phyloP scores from a whole-genome alignment of 2,797 vertebrate genomes.

The Parambassis ranga region DNA sequence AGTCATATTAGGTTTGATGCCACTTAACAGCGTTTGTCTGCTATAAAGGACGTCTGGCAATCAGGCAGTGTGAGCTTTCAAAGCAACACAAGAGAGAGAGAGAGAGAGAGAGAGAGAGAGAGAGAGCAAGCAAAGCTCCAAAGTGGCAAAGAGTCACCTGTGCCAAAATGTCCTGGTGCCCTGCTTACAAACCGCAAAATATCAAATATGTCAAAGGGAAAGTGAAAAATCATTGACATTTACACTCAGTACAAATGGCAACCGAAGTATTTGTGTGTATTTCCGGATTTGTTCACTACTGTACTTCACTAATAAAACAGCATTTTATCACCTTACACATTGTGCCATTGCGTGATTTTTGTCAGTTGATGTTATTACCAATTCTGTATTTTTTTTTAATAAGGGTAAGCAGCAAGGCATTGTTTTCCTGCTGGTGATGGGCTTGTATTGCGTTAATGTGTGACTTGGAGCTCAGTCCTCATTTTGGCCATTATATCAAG shows the following conservation, averaged over 20 bases:
- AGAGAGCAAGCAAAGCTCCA: conserved; percentile 3
- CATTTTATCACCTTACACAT: no score
- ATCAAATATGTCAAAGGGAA: conserved; percentile 23
- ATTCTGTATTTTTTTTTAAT: no score
- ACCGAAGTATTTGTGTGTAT: no score
- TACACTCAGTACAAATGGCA: conserved; percentile 3
- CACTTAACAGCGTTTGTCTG: conserved; percentile 12
- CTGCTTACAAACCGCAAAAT: conserved; percentile 33
- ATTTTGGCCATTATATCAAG: neutral
- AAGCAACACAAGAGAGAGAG: conserved; percentile 4
- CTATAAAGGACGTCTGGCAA: conserved; percentile 11
- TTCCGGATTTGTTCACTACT: no score
- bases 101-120: no score
- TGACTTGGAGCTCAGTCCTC: no score
- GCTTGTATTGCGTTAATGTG: no score
- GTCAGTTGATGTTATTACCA: no score
- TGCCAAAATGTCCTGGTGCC: conserved; percentile 33
- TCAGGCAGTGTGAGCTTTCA: conserved; percentile 10
- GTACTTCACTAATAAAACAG: no score
- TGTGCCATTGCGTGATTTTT: no score
- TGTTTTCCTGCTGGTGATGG: no score
- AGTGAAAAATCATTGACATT: conserved; percentile 19
- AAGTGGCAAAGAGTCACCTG: neutral
- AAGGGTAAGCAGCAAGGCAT: no score
- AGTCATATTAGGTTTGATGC: neutral